Evolutionary conservation across 2,113 vertebrate species (phyloP).

Genomic region (Myrmecophaga tridactyla): DNA sequence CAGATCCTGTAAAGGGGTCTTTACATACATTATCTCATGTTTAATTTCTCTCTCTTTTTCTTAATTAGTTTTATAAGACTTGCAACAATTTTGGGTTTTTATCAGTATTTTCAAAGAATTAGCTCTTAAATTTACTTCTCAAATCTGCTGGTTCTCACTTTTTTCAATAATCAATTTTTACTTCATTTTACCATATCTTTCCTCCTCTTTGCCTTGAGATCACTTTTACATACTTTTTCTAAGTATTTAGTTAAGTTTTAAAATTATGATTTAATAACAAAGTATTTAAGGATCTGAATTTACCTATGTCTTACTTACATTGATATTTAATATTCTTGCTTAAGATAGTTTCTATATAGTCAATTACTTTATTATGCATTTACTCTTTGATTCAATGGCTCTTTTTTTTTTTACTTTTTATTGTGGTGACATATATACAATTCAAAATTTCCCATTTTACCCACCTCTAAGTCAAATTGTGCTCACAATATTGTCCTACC

Average conservation of each 20-base stretch:
- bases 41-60: background rate
- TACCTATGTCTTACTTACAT: background rate
- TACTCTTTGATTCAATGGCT: background rate
- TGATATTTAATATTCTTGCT: background rate
- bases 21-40: background rate
- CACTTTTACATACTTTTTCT: background rate
- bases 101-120: background rate
- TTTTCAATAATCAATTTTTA: background rate
- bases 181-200: slow-evolving; percentile 14
- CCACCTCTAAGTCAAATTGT: too few species aligned
- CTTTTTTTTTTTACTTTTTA: too few species aligned
- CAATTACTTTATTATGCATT: background rate
- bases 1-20: background rate
- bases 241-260: background rate
- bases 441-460: too few species aligned
- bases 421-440: too few species aligned
- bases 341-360: background rate
- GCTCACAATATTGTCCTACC: too few species aligned
- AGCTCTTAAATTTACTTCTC: background rate
- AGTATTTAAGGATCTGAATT: background rate
- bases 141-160: background rate
- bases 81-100: background rate
- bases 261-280: background rate
- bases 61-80: background rate
- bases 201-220: background rate